Evolutionary conservation across 2,797 vertebrate species (phyloP).

Genomic region (Thunnus albacares): DNA sequence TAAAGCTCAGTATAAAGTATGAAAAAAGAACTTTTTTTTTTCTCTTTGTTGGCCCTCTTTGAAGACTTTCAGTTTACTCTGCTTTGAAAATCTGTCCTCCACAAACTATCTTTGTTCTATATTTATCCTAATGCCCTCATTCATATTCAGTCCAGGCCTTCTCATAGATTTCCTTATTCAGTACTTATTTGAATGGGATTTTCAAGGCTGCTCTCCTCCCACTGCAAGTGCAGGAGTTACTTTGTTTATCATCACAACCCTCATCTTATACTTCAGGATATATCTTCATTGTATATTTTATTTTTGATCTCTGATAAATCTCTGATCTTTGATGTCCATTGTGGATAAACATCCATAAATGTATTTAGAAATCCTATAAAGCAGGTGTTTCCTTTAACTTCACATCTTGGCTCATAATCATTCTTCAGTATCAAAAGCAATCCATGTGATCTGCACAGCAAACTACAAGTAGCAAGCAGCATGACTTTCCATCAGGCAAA

Average conservation of each 20-base stretch:
- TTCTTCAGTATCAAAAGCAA: too few species aligned
- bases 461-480: not conserved
- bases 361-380: too few species aligned
- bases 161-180: constrained; percentile 71
- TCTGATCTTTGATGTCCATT: too few species aligned
- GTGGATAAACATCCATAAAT: too few species aligned
- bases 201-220: constrained; percentile 70
- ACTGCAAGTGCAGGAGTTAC: constrained; percentile 43
- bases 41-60: constrained; percentile 35
- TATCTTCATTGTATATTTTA: not conserved
- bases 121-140: constrained; percentile 80
- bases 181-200: constrained; percentile 70
- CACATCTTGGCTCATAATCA: too few species aligned
- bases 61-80: constrained; percentile 62
- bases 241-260: constrained; percentile 47
- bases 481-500: not conserved
- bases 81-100: constrained; percentile 72
- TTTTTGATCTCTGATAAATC: too few species aligned
- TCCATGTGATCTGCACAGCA: not conserved
- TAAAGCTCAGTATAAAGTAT: constrained; percentile 7
- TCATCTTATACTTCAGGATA: not conserved
- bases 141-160: constrained; percentile 73
- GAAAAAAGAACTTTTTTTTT: constrained; percentile 15
- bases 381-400: too few species aligned
- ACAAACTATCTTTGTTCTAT: constrained; percentile 79